phyloP scores from a whole-genome alignment of 2,888 invertebrate species.

The Phengaris arion region DNA sequence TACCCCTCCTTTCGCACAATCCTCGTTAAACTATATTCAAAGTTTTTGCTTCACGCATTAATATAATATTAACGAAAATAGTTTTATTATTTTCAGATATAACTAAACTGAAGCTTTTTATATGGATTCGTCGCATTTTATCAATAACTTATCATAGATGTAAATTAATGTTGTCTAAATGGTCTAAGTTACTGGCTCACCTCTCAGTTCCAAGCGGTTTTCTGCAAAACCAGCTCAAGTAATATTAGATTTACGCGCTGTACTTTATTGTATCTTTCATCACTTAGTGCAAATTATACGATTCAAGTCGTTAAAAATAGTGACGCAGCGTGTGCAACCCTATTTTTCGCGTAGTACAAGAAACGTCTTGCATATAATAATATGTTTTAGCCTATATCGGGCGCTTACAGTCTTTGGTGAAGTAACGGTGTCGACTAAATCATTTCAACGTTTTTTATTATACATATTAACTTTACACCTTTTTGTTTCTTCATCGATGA shows the following conservation, averaged over 20 bases:
- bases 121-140: neutral
- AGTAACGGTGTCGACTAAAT: constrained; percentile 27
- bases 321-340: constrained; percentile 52
- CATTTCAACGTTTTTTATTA: constrained; percentile 24
- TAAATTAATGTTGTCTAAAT: neutral
- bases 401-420: constrained; percentile 48
- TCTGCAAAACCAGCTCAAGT: neutral
- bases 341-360: constrained; percentile 75
- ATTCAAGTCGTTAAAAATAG: constrained; percentile 19
- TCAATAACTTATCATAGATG: neutral
- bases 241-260: constrained; percentile 2
- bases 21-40: too few relatives aligned
- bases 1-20: too few relatives aligned
- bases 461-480: neutral
- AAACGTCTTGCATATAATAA: constrained; percentile 80
- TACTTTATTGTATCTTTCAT: constrained; percentile 12
- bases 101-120: neutral
- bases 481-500: neutral
- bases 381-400: constrained; percentile 79
- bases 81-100: too few relatives aligned
- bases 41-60: too few relatives aligned
- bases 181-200: neutral
- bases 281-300: constrained; percentile 21
- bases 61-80: neutral
- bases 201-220: neutral